Percentiles rank a stretch among this genome's conserved stretches.
These are phyloP conservation scores for Rhingia campestris DNA, from an alignment of 2,888 invertebrate species.

Conservation along the genomic window DNA sequence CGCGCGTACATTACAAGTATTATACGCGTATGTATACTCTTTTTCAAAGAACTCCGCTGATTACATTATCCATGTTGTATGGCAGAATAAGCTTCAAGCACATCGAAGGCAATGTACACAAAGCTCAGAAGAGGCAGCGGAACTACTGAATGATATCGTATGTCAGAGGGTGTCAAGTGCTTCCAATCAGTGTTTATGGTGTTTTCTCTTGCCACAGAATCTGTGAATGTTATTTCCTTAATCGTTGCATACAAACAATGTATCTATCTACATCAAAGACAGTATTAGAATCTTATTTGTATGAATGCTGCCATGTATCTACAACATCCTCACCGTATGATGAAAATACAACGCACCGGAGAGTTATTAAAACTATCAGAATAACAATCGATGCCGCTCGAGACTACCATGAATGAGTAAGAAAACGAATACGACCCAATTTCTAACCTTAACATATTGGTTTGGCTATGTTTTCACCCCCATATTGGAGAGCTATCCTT, in stretches of 20 bases:
- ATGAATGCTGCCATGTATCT: conserved; percentile 16
- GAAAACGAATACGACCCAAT: conserved; percentile 47
- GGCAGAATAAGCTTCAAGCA: conserved; percentile 10
- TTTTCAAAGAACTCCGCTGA: conserved; percentile 14
- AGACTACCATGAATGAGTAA: neutral
- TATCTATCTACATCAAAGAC: neutral
- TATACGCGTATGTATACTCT: neutral
- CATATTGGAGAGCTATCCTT: conserved; percentile 5
- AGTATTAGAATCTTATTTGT: conserved; percentile 8
- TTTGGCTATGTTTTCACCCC: neutral
- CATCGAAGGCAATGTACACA: conserved; percentile 8
- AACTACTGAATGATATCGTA: conserved; percentile 26
- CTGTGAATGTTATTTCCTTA: conserved; percentile 36
- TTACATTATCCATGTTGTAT: conserved; percentile 13
- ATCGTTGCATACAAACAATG: conserved; percentile 1
- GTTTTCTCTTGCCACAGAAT: conserved; percentile 7
- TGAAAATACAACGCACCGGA: conserved; percentile 29
- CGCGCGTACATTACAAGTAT: neutral
- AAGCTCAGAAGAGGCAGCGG: conserved; percentile 3
- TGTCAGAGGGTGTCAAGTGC: conserved; percentile 35
- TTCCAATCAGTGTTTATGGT: conserved; percentile 50
- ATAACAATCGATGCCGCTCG: conserved; percentile 34
- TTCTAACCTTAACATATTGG: conserved; percentile 58
- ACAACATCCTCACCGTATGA: conserved; percentile 19
- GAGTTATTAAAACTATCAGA: conserved; percentile 56